Percentiles rank a stretch among this genome's conserved stretches.
These are phyloP conservation scores for Chionis minor DNA, from an alignment of 2,113 vertebrate species.

Conservation along the genomic window DNA sequence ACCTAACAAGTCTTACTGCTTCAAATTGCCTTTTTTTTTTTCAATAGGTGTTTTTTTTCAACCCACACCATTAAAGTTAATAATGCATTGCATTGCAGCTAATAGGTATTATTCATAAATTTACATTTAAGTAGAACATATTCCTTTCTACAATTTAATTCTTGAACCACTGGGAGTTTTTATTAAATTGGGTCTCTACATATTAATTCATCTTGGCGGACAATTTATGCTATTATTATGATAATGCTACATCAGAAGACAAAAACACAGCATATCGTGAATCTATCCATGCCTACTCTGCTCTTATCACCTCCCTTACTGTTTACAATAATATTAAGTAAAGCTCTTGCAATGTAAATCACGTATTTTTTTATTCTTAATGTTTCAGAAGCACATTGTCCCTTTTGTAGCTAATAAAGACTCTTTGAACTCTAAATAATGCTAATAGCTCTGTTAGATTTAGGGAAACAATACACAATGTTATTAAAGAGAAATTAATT, in stretches of 20 bases:
- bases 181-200: neutral
- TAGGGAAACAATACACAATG: neutral
- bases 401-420: neutral
- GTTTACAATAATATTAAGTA: neutral
- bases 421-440: neutral
- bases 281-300: neutral
- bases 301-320: neutral
- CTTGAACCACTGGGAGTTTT: neutral
- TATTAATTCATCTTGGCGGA: neutral
- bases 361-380: neutral
- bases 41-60: neutral
- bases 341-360: neutral
- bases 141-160: conserved; percentile 1
- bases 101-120: neutral
- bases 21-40: neutral
- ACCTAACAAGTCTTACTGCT: neutral
- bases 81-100: neutral
- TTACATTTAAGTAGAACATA: neutral
- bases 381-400: neutral
- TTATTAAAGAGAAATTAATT: neutral
- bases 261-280: neutral
- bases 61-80: neutral
- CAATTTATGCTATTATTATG: neutral
- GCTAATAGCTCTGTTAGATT: neutral
- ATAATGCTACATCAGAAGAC: neutral